Evolutionary conservation across 2,797 vertebrate genomes (phyloP), one percentile per base, ranked within the genome.

Genomic region (Bryconaethiops microstoma): DNA sequence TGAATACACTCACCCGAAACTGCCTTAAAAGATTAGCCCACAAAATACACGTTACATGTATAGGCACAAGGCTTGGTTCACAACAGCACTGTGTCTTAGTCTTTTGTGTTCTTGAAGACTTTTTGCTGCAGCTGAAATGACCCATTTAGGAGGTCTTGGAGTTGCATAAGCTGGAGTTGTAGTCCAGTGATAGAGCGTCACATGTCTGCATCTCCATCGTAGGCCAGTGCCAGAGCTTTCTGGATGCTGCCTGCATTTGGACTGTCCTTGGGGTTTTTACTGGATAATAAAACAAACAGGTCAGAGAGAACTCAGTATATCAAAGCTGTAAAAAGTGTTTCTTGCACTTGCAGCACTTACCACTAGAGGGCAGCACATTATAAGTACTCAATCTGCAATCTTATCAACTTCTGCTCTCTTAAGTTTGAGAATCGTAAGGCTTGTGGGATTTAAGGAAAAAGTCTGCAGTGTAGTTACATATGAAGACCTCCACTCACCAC

Each of bases 171-270:
- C 57, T 40, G 48, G 29, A 29, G 17, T 54, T 73, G 48, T 4
- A 12, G 80, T 72, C 73, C 54, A 25, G 12, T 0, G 2, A 40
- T 14, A 29, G 55, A 75, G 48, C 40, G 55, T 95, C 92, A 96
- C 95, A 96, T 96, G 86, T 96, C 96, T 88, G 94, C 73, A 77
- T 96, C 95, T 89, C 95, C 94, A 40, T 96, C 95, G 0, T 96
- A 96, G 80, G 95, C 94, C 88, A 96, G 92, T 80, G 95, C 93
- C 64, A 96, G 91, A 88, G 95, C 94, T 86, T 96, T 96, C 89
- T 95, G 95, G 63, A 94, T 94, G 1, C 93, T 93, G 85, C 93
- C 88, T 87, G 92, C 81, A 83, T 89, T 93, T 85, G 93, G 93
- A 88, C 92, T 93, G 82, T 92, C 92, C 88, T 93, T 94, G 1